These are phyloP conservation scores for Euura lappo DNA, from an alignment of 1,140 invertebrate genomes.

Conservation along the genomic window DNA sequence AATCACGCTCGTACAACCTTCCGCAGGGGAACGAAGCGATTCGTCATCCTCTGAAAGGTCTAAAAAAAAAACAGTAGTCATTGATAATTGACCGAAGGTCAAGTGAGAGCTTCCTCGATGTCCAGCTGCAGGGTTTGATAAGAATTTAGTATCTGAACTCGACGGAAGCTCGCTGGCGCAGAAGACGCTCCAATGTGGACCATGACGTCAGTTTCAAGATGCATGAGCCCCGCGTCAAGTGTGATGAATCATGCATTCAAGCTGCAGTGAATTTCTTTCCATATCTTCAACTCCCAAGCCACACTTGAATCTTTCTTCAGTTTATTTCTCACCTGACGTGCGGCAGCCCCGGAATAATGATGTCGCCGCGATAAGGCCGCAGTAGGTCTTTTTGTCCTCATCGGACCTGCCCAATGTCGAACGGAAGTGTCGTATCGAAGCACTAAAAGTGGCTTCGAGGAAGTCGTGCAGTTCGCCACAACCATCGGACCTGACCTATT, in stretches of 20 bases:
- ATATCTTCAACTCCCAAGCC: too few species aligned
- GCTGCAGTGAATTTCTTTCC: too few species aligned
- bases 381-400: background rate
- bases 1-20: background rate
- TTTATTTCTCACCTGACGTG: too few species aligned
- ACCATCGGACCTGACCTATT: conserved; percentile 3
- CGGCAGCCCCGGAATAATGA: too few species aligned
- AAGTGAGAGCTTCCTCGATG: background rate
- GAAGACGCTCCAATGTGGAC: too few species aligned
- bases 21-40: background rate
- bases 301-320: too few species aligned
- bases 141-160: background rate
- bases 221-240: too few species aligned
- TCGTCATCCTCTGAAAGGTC: background rate
- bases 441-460: background rate
- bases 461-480: background rate
- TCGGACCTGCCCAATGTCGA: background rate
- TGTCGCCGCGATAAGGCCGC: too few species aligned
- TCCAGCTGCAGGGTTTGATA: background rate
- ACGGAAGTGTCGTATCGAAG: conserved; percentile 4
- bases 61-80: background rate
- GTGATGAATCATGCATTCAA: too few species aligned
- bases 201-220: too few species aligned
- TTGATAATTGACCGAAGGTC: conserved; percentile 7
- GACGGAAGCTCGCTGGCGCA: too few species aligned